Evolutionary conservation across 2,888 invertebrate genomes (phyloP).

Genomic region (Lissocephala sabroskyi): DNA sequence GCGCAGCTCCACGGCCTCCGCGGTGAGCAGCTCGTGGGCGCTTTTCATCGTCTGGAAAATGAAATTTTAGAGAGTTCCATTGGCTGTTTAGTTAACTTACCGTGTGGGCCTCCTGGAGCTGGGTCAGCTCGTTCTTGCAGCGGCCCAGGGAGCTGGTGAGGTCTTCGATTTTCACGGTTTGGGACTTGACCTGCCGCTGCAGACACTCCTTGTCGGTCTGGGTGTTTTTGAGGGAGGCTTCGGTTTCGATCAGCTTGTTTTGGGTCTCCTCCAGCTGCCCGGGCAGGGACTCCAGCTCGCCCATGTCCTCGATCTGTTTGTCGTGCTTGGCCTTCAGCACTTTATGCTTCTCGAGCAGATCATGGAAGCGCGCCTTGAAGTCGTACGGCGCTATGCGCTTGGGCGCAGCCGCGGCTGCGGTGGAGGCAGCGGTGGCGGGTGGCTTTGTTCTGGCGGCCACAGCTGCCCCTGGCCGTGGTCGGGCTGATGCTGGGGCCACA

Average conservation of each 20-base stretch:
- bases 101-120: constrained; percentile 24
- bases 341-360: constrained; percentile 77
- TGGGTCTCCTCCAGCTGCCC: constrained; percentile 74
- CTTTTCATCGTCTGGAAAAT: constrained; percentile 48
- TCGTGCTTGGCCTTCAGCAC: constrained; percentile 74
- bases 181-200: constrained; percentile 56
- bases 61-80: background rate
- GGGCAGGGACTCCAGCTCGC: constrained; percentile 74
- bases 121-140: constrained; percentile 58
- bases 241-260: constrained; percentile 54
- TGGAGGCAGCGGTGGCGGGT: background rate
- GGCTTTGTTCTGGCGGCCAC: constrained; percentile 16
- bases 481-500: too few species aligned
- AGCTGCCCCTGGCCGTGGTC: constrained; percentile 15
- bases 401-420: constrained; percentile 4
- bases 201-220: constrained; percentile 61
- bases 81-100: background rate
- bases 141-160: constrained; percentile 53
- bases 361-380: constrained; percentile 78
- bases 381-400: constrained; percentile 78
- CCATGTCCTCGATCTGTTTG: constrained; percentile 73
- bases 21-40: constrained; percentile 44
- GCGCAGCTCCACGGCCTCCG: constrained; percentile 58
- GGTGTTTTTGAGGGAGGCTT: constrained; percentile 54
- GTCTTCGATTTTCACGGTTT: constrained; percentile 56